Evolutionary conservation across 2,888 invertebrate genomes (phyloP).

Genomic region (Tipula helvola): DNA sequence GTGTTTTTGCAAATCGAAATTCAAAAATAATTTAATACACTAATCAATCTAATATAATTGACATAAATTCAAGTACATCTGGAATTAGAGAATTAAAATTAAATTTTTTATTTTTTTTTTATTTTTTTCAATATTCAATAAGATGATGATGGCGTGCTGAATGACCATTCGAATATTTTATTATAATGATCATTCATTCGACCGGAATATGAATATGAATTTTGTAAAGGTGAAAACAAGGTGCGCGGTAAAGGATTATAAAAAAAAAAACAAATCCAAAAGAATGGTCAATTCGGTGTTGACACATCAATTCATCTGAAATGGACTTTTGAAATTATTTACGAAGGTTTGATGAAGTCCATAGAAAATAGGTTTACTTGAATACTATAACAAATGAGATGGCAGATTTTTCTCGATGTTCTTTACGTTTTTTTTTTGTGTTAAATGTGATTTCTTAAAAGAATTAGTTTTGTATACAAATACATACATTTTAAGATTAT

Average conservation of each 20-base stretch:
- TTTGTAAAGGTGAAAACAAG: neutral
- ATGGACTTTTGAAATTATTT: neutral
- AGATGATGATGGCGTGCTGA: neutral
- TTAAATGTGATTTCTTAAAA: neutral
- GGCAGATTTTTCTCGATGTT: neutral
- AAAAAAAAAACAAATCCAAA: neutral
- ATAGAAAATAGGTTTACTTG: slow-evolving; percentile 10
- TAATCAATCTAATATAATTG: neutral
- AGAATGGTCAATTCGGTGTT: neutral
- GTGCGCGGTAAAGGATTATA: neutral
- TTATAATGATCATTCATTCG: neutral
- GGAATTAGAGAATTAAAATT: neutral
- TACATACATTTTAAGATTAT: neutral
- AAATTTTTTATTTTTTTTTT: neutral
- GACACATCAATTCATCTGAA: neutral
- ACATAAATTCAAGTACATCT: neutral
- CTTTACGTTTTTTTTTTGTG: neutral
- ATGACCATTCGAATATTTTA: neutral
- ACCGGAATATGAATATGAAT: neutral
- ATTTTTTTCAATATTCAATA: neutral
- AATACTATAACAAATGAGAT: neutral
- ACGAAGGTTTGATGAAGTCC: neutral
- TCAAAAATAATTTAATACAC: neutral
- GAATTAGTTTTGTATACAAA: neutral
- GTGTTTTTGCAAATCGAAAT: neutral